Percentiles rank a stretch among this genome's conserved stretches.
These are phyloP conservation scores for Aphrophora alni DNA, from an alignment of 2,888 invertebrate genomes.

Conservation along the genomic window DNA sequence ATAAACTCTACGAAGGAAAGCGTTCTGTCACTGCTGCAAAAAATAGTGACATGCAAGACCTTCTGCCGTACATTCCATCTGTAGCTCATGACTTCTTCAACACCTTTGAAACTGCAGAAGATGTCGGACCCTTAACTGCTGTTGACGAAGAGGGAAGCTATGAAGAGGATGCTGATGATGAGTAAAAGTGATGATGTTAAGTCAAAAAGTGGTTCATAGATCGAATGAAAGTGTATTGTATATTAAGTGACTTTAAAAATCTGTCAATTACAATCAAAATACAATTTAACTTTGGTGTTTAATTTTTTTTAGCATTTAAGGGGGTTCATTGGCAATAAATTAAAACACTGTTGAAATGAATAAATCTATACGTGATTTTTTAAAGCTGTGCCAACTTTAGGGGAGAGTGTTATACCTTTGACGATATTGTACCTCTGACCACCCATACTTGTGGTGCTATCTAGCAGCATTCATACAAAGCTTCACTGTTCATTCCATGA, in stretches of 20 bases:
- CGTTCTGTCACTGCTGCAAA: background rate
- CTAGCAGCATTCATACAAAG: too few species aligned
- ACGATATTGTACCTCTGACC: too few species aligned
- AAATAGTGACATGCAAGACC: constrained; percentile 12
- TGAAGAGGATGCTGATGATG: constrained; percentile 10
- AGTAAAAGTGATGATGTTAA: constrained; percentile 11
- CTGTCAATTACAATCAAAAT: constrained; percentile 12
- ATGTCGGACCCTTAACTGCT: background rate
- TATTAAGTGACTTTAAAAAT: constrained; percentile 15
- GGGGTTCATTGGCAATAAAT: constrained; percentile 3
- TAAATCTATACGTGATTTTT: background rate
- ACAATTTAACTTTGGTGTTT: background rate
- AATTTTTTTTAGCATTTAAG: constrained; percentile 2
- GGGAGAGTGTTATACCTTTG: too few species aligned
- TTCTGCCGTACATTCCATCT: constrained; percentile 15
- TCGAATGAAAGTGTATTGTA: background rate
- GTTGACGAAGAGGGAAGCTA: constrained; percentile 11
- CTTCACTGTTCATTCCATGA: too few species aligned
- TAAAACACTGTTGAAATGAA: background rate
- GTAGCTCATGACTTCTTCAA: constrained; percentile 9
- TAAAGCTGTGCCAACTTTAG: constrained; percentile 14
- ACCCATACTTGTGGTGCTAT: too few species aligned
- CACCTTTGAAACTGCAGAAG: constrained; percentile 9
- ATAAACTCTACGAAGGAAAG: constrained; percentile 6
- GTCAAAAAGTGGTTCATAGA: background rate